Conservation (phyloP, 2,888 invertebrate genomes). For the Venustoraphidia nigricollis region DNA sequence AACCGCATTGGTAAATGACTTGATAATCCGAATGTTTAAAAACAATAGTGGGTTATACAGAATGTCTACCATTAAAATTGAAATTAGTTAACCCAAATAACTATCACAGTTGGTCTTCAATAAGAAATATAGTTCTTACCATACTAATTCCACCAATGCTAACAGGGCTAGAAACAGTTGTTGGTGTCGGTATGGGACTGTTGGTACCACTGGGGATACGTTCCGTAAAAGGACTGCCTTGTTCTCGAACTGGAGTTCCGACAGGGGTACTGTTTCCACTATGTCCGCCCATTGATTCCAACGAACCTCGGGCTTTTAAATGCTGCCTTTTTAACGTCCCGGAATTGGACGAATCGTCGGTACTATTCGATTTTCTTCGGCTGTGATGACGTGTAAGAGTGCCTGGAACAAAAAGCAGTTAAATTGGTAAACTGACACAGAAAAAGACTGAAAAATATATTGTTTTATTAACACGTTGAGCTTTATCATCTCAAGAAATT, state of each 20-base stretch:
- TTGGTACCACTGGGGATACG: slow-evolving; percentile 3
- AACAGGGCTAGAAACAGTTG: not conserved
- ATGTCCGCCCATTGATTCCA: slow-evolving; percentile 31
- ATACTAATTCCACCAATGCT: not conserved
- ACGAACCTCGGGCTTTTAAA: slow-evolving; percentile 30
- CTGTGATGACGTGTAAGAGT: slow-evolving; percentile 36
- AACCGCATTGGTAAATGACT: too few relatives aligned
- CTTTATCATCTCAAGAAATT: too few relatives aligned
- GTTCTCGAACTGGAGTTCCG: slow-evolving; percentile 33
- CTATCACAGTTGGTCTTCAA: not conserved
- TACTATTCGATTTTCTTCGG: slow-evolving; percentile 29
- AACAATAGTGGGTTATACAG: too few relatives aligned
- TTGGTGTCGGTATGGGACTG: not conserved
- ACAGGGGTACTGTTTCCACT: slow-evolving; percentile 34
- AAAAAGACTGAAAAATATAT: too few relatives aligned
- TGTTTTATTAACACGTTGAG: too few relatives aligned
- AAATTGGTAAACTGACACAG: too few relatives aligned
- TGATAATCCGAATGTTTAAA: too few relatives aligned
- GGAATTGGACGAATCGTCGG: slow-evolving; percentile 23
- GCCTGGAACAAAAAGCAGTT: slow-evolving; percentile 10
- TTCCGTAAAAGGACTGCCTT: slow-evolving; percentile 28
- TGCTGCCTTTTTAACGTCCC: slow-evolving; percentile 45
- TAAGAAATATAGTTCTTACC: not conserved
- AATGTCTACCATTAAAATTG: too few relatives aligned
- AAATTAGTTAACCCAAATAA: too few relatives aligned